Conservation (phyloP, 1,140 invertebrate genomes). For the Brachionus sp. region DNA sequence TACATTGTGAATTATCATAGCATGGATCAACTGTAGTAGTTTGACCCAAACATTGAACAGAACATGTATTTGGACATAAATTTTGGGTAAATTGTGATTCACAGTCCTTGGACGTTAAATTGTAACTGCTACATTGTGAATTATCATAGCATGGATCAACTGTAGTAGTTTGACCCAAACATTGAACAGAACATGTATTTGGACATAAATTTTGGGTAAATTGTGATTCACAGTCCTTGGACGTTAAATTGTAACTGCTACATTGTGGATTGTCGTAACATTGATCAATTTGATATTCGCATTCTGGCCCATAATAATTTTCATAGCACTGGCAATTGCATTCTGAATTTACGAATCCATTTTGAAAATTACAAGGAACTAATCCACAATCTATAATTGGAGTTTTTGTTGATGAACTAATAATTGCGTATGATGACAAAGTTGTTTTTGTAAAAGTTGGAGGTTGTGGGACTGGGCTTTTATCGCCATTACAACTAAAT, state of each 20-base stretch:
- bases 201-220: neutral
- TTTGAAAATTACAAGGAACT: neutral
- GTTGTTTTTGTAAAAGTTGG: neutral
- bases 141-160: neutral
- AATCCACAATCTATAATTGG: neutral
- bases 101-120: neutral
- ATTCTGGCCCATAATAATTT: neutral
- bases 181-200: neutral
- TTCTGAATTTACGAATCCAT: neutral
- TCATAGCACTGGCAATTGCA: neutral
- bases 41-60: neutral
- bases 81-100: neutral
- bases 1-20: neutral
- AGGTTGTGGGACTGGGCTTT: neutral
- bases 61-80: neutral
- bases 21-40: neutral
- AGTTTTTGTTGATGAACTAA: neutral
- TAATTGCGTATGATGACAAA: neutral
- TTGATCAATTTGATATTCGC: neutral
- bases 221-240: neutral
- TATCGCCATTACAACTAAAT: neutral
- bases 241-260: neutral
- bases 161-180: neutral
- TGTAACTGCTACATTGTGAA: neutral
- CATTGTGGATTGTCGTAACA: slow-evolving; percentile 1